Evolutionary conservation across 1,140 invertebrate genomes (phyloP), one percentile per base, ranked within the genome.

Genomic region (Pseudomyrmex cubaensis): DNA sequence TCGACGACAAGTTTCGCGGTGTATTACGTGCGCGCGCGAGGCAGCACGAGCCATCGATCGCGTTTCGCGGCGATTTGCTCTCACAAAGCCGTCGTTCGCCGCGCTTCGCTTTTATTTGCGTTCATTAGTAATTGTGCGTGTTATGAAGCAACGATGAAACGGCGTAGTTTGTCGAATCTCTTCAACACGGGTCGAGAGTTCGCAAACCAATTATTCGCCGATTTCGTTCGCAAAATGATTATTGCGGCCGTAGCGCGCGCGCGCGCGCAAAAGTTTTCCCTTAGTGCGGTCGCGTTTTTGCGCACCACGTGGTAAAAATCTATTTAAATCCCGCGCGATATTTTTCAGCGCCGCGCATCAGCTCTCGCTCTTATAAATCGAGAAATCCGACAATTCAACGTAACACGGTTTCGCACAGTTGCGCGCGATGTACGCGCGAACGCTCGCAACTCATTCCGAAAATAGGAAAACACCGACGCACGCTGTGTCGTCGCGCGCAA

Each of bases 151-250:
- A 35, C n/a, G 74, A 77, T 56, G 66, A 76, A 76, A 67, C 25
- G 48, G 50, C 12, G 8, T 13, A 20, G 66, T 61, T 80, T 48
- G 52, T 25, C 10, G 54, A 59, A 61, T 50, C 66, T 72, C 72
- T 70, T 80, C 76, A 80, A 80, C 72, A 3, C 35, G 35, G 54
- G 44, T 22, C 66, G 76, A 70, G 76, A 80, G 76, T 80, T 80
- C 66, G 76, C 59, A 80, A 80, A 80, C 44, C 76, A 80, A 80
- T 80, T 72, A 80, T 46, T 59, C 76, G 76, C 70, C 61, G 35
- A 80, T 80, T 80, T 80, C 76, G 59, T 70, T 64, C 76, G 54
- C 59, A 64, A 61, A 80, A 80, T 80, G 76, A 80, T 80, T 64
- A 80, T 72, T 70, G 66, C 76, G 54, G 64, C 54, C 76, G 52